Evolutionary conservation across 2,113 vertebrate genomes (phyloP).

Genomic region (Heptranchias perlo): DNA sequence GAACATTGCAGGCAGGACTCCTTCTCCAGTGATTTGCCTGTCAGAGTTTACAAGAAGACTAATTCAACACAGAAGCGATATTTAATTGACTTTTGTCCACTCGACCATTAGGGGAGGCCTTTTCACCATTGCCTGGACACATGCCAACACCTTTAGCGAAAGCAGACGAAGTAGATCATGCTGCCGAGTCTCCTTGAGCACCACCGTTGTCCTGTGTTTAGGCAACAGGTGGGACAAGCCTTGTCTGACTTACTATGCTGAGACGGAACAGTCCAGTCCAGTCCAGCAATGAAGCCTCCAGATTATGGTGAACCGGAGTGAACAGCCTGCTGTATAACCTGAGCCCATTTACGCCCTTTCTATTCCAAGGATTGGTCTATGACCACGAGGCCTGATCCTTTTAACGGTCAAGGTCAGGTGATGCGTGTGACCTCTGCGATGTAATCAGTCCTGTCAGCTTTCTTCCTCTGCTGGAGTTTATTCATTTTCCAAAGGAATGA

Average conservation of each 20-base stretch:
- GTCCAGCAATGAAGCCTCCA: neutral
- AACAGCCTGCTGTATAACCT: no score
- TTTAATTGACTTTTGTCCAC: neutral
- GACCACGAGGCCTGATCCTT: neutral
- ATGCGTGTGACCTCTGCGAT: neutral
- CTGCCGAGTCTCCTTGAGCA: neutral
- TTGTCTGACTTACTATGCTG: neutral
- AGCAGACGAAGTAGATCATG: neutral
- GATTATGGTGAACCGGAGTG: neutral
- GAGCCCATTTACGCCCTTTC: neutral
- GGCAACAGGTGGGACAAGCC: neutral
- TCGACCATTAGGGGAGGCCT: neutral
- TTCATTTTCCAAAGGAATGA: neutral
- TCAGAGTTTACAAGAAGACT: neutral
- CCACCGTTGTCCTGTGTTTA: neutral
- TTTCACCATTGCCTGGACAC: neutral
- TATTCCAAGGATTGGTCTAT: neutral
- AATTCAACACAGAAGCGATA: neutral
- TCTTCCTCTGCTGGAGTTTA: neutral
- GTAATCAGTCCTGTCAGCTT: neutral
- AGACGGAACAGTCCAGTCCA: no score
- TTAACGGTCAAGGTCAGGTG: neutral
- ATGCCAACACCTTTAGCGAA: neutral
- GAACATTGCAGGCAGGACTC: neutral
- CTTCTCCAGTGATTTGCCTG: neutral